These are phyloP conservation scores for Myoxocephalus aenaeus DNA, from an alignment of 2,797 vertebrate genomes.

Conservation along the genomic window DNA sequence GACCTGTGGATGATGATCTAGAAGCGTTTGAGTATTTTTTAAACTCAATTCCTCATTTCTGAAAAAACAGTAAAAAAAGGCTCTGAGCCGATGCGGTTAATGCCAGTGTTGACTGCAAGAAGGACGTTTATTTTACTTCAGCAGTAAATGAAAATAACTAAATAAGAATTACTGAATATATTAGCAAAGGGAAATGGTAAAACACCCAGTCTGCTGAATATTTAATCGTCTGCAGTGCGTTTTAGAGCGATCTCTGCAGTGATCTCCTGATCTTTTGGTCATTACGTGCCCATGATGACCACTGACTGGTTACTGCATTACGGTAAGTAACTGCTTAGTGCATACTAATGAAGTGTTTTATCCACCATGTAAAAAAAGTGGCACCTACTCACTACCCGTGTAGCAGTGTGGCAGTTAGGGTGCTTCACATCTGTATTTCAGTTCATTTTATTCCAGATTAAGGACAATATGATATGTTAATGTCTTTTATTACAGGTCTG, in stretches of 20 bases:
- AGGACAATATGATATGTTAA: neutral
- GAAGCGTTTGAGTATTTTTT: too few relatives aligned
- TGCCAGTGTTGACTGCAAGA: neutral
- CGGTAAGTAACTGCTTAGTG: neutral
- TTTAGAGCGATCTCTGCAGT: neutral
- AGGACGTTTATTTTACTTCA: neutral
- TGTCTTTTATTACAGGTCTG: neutral
- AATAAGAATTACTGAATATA: neutral
- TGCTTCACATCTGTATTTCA: neutral
- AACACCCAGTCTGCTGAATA: slow-evolving; percentile 19
- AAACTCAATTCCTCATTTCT: too few relatives aligned
- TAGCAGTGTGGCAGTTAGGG: neutral
- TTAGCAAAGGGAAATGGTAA: neutral
- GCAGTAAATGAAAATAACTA: neutral
- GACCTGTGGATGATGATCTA: too few relatives aligned
- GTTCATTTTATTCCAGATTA: neutral
- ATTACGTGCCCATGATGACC: slow-evolving; percentile 1
- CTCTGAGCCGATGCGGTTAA: too few relatives aligned
- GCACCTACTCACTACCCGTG: neutral
- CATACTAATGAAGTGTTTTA: neutral
- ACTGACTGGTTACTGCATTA: neutral
- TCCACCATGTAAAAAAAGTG: neutral
- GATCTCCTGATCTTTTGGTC: slow-evolving; percentile 8
- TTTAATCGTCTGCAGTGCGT: neutral
- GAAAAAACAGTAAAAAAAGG: too few relatives aligned